Conservation (phyloP, 2,797 vertebrate genomes). For the Scarus forsteni region DNA sequence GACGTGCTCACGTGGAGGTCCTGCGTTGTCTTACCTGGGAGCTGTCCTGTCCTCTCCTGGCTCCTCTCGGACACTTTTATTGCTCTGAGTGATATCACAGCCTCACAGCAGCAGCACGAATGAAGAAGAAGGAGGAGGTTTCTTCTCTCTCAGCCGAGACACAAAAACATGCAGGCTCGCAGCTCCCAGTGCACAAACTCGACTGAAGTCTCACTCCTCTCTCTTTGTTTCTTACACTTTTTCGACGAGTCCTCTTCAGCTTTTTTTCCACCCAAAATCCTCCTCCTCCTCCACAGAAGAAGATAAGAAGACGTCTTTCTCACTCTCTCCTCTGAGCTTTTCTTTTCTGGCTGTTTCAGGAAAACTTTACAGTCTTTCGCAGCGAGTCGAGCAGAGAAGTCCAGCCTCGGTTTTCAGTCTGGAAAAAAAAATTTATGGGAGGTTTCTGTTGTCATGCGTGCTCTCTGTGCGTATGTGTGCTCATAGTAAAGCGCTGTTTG, state of each 20-base stretch:
- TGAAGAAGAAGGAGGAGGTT: slow-evolving; percentile 5
- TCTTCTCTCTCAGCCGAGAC: neutral
- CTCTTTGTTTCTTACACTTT: slow-evolving; percentile 12
- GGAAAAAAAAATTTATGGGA: slow-evolving; percentile 30
- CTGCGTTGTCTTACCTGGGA: slow-evolving; percentile 56
- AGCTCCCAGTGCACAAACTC: neutral
- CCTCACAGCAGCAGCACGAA: neutral
- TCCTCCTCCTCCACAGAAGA: slow-evolving; percentile 19
- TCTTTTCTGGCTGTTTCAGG: slow-evolving; percentile 3
- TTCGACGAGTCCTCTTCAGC: slow-evolving; percentile 40
- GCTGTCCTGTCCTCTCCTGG: slow-evolving; percentile 11
- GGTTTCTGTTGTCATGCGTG: slow-evolving; percentile 61
- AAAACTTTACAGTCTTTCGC: neutral
- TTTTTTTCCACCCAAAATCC: slow-evolving; percentile 8
- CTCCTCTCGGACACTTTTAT: slow-evolving; percentile 25
- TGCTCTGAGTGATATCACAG: neutral
- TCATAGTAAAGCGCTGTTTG: slow-evolving; percentile 59
- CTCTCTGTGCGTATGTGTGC: slow-evolving; percentile 11
- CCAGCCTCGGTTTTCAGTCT: slow-evolving; percentile 2
- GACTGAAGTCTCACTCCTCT: slow-evolving; percentile 1
- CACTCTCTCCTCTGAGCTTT: neutral
- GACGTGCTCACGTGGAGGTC: slow-evolving; percentile 5
- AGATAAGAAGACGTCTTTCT: slow-evolving; percentile 21
- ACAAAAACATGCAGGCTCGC: neutral
- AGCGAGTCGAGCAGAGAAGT: neutral